Evolutionary conservation across 2,113 vertebrate genomes (phyloP).

Genomic region (Macrotus californicus): DNA sequence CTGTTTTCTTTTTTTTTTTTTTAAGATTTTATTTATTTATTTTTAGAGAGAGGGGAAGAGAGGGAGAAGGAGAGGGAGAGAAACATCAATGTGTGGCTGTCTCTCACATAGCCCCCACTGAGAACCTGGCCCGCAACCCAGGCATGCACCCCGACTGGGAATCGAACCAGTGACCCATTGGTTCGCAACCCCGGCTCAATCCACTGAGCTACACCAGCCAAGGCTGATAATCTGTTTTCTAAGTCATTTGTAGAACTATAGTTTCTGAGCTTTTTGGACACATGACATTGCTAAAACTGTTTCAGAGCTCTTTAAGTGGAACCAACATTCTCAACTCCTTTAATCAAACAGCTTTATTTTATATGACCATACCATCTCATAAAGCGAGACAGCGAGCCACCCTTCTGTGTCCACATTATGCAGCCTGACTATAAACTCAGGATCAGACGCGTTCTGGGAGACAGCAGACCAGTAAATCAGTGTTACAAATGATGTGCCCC

Average conservation of each 20-base stretch:
- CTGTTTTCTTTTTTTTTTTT: slow-evolving; percentile 38
- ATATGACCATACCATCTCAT: slow-evolving; percentile 28
- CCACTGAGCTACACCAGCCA: too few species aligned
- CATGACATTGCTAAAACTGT: slow-evolving; percentile 37
- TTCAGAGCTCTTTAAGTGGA: slow-evolving; percentile 27
- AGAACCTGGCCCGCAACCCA: too few species aligned
- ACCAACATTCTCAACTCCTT: slow-evolving; percentile 13
- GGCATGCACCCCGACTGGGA: too few species aligned
- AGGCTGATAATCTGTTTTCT: neutral
- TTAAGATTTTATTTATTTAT: too few species aligned
- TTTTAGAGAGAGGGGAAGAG: too few species aligned
- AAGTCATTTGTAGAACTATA: neutral
- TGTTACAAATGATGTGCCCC: slow-evolving; percentile 63
- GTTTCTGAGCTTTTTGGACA: neutral
- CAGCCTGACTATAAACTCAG: slow-evolving; percentile 56
- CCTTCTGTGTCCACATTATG: slow-evolving; percentile 48
- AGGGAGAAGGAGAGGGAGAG: too few species aligned
- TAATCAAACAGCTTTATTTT: slow-evolving; percentile 39
- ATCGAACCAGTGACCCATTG: too few species aligned
- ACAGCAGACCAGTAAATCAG: slow-evolving; percentile 60
- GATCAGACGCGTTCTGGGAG: slow-evolving; percentile 36
- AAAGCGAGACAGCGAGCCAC: slow-evolving; percentile 18
- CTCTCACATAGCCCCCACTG: too few species aligned
- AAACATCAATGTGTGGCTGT: too few species aligned
- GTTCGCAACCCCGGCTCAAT: too few species aligned